A percentile compares a stretch with the other conserved stretches of the same genome.
Evolutionary conservation across 1,140 invertebrate species (phyloP).

Genomic region (Bombus polaris): DNA sequence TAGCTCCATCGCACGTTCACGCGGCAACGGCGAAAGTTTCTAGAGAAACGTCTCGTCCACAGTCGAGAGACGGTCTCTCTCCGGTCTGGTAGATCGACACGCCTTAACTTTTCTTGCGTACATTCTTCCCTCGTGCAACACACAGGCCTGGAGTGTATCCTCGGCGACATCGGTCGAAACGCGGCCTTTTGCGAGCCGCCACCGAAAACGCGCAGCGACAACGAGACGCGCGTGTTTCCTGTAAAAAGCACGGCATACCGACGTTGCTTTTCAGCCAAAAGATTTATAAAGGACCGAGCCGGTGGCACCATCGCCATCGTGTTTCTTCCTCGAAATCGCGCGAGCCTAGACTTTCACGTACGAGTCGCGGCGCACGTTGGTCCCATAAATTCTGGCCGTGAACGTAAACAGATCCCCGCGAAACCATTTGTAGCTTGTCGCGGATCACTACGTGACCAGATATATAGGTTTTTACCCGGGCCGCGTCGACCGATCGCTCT

Average conservation of each 20-base stretch:
- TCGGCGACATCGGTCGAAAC: background rate
- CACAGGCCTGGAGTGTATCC: conserved; percentile 9
- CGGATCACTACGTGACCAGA: conserved; percentile 49
- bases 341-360: conserved; percentile 44
- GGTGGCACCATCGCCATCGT: background rate
- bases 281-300: conserved; percentile 42
- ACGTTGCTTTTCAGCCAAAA: conserved; percentile 19
- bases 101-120: conserved; percentile 57
- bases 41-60: conserved; percentile 41
- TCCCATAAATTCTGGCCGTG: conserved; percentile 42
- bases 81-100: conserved; percentile 44
- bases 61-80: conserved; percentile 8
- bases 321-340: conserved; percentile 44
- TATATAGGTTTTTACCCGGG: conserved; percentile 26
- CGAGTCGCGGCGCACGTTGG: conserved; percentile 32
- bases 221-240: conserved; percentile 33
- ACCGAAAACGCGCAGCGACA: conserved; percentile 30
- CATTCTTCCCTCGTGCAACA: conserved; percentile 55
- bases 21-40: conserved; percentile 50
- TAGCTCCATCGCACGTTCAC: background rate
- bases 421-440: conserved; percentile 51
- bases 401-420: conserved; percentile 50
- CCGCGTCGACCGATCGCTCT: conserved; percentile 21
- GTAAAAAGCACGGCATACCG: conserved; percentile 44
- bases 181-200: conserved; percentile 15